A percentile compares a stretch with the other conserved stretches of the same genome.
Conservation (phyloP, 64 coral and sea anemone genomes). For the Montipora efflorescens region DNA sequence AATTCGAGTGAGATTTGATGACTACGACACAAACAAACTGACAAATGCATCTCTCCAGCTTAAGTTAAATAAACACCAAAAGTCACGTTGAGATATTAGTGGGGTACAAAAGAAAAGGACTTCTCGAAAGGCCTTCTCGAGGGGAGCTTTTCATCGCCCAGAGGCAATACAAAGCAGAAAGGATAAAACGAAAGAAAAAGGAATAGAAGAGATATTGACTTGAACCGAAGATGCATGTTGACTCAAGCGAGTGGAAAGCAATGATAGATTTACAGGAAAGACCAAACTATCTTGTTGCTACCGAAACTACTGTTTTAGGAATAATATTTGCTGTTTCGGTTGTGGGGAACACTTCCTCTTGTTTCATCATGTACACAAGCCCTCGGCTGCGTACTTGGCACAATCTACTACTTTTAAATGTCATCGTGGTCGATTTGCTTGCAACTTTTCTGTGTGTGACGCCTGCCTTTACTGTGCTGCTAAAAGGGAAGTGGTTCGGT, state of each 20-base stretch:
- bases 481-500: constrained; percentile 52
- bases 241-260: constrained; percentile 29
- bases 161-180: not conserved
- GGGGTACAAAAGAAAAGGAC: too few species aligned
- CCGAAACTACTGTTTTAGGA: constrained; percentile 51
- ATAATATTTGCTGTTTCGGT: constrained; percentile 53
- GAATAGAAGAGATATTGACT: not conserved
- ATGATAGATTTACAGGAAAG: constrained; percentile 61
- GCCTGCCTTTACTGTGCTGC: constrained; percentile 55
- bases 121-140: too few species aligned
- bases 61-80: too few species aligned
- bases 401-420: constrained; percentile 79
- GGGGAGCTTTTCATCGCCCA: not conserved
- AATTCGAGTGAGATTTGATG: too few species aligned
- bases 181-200: not conserved
- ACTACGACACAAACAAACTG: too few species aligned
- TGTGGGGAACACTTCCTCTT: constrained; percentile 61
- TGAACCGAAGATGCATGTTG: not conserved
- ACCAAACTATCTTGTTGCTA: constrained; percentile 40
- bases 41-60: too few species aligned
- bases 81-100: too few species aligned
- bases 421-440: constrained; percentile 75
- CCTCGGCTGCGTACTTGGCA: constrained; percentile 82
- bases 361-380: constrained; percentile 77
- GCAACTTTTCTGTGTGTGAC: constrained; percentile 37